A percentile compares a stretch with the other conserved stretches of the same genome.
Conservation (phyloP, 2,797 vertebrate species). For the Scleropages formosus region DNA sequence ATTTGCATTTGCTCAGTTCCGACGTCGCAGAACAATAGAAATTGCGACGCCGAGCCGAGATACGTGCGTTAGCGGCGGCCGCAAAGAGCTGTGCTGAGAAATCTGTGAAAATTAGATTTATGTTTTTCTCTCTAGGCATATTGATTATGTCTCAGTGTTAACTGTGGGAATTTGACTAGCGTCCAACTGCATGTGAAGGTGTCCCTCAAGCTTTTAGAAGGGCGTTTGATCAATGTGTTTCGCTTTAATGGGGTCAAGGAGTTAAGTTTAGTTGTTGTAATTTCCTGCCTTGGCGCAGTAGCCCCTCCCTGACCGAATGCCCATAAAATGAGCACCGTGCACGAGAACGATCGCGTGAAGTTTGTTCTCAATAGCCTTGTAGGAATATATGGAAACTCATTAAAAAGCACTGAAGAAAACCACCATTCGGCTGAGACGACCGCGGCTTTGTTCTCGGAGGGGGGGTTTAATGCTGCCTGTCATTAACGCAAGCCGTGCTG, state of each 20-base stretch:
- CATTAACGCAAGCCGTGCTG: neutral
- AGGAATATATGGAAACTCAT: constrained; percentile 2
- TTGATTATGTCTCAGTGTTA: constrained; percentile 12
- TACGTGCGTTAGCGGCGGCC: neutral
- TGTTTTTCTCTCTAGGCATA: constrained; percentile 24
- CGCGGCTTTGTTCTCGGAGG: neutral
- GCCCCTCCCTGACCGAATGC: neutral
- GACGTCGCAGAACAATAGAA: neutral
- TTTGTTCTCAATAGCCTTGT: neutral
- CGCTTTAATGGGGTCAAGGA: constrained; percentile 18
- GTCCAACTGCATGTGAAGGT: neutral
- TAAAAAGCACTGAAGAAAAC: neutral
- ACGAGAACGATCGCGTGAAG: neutral
- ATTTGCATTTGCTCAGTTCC: constrained; percentile 3
- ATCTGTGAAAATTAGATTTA: neutral
- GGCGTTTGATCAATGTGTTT: constrained; percentile 3
- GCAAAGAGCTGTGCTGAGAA: neutral
- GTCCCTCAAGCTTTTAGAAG: neutral
- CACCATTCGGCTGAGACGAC: neutral
- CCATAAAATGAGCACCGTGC: neutral
- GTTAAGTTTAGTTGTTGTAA: neutral
- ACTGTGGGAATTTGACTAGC: constrained; percentile 18
- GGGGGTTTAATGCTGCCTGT: neutral
- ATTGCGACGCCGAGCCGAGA: constrained; percentile 14
- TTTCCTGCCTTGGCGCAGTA: neutral